Base-by-base conservation (phyloP, 2,797 vertebrate genomes). In the Silurus lanzhouensis region DNA sequence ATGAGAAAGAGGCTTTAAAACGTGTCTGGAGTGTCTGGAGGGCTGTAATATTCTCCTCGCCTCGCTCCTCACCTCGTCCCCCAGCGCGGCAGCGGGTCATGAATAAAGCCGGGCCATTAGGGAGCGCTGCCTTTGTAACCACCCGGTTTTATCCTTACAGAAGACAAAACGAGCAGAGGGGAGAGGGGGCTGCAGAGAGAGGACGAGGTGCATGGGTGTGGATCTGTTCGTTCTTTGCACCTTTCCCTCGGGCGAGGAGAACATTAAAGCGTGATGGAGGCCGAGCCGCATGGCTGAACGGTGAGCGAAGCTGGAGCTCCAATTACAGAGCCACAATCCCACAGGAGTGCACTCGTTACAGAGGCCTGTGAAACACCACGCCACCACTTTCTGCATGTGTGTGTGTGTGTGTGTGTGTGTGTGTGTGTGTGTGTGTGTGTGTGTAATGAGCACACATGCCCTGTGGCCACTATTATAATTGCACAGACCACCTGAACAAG, bases 221-320 rank as follows among this genome's bases (percentile, higher is more conserved):
- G 67, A 58, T 88, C 79, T 77, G 31, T 66, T 80, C 84, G 31
- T 81, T 86, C 75, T 87, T 88, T 52, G 78, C 87, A 86, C 90
- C 77, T 52, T 52, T 85, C 74, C 15, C 38, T 79, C 63, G 75
- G 58, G 86, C 31, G 13, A 5, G 52, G 68, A 60, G 64, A 71
- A 72, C 81, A 92, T 93, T 93, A 93, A 93, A 93, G 89, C 91
- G 87, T 94, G 93, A 94, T 93, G 90, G 91, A 91, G 93, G 93
- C 90, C 90, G 70, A 93, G 92, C 90, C 84, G 92, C 88, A 86
- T 91, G 91, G 92, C 92, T 92, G 92, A 88, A 71, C 85, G 85
- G 92, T 78, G 86, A 87, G 89, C 88, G 89, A 86, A 91, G 91
- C 92, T 89, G 90, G 64, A 91, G 92, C 92, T 92, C 93, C 93